These are phyloP conservation scores for Drosophila grimshawi DNA, from an alignment of 1,140 invertebrate species.

Conservation along the genomic window DNA sequence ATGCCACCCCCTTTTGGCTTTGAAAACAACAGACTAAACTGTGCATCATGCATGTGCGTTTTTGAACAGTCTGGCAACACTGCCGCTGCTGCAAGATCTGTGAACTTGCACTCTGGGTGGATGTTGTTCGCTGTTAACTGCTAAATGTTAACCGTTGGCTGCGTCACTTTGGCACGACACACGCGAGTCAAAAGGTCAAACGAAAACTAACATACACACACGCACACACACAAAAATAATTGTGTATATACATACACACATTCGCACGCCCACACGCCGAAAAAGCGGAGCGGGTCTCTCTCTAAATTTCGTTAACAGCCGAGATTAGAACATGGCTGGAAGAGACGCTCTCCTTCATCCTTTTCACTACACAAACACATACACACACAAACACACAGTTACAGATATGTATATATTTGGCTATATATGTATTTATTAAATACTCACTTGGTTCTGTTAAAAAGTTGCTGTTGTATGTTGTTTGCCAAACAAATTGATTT, in stretches of 20 bases:
- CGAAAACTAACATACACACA: slow-evolving; percentile 24
- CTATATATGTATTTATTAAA: slow-evolving; percentile 45
- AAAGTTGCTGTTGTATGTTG: slow-evolving; percentile 41
- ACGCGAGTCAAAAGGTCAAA: slow-evolving; percentile 74
- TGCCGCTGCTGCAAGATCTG: slow-evolving; percentile 40
- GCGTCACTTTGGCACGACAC: slow-evolving; percentile 8
- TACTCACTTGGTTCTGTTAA: slow-evolving; percentile 73
- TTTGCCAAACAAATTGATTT: slow-evolving; percentile 53
- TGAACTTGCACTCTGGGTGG: slow-evolving; percentile 37
- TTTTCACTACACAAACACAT: slow-evolving; percentile 1
- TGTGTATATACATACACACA: slow-evolving; percentile 2
- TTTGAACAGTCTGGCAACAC: slow-evolving; percentile 49
- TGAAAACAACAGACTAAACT: slow-evolving; percentile 10
- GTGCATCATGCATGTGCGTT: slow-evolving; percentile 13
- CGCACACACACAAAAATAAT: background rate
- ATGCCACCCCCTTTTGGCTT: slow-evolving; percentile 60
- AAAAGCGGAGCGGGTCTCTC: slow-evolving; percentile 12
- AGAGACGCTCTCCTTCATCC: slow-evolving; percentile 13
- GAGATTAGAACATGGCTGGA: slow-evolving; percentile 18
- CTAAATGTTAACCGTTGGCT: background rate
- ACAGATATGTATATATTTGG: background rate
- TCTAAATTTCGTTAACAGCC: slow-evolving; percentile 35
- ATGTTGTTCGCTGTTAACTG: slow-evolving; percentile 12
- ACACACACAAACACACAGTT: background rate
- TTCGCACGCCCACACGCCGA: slow-evolving; percentile 32